phyloP scores from a whole-genome alignment of 1,140 invertebrate genomes.

The Platyscapa corneri region DNA sequence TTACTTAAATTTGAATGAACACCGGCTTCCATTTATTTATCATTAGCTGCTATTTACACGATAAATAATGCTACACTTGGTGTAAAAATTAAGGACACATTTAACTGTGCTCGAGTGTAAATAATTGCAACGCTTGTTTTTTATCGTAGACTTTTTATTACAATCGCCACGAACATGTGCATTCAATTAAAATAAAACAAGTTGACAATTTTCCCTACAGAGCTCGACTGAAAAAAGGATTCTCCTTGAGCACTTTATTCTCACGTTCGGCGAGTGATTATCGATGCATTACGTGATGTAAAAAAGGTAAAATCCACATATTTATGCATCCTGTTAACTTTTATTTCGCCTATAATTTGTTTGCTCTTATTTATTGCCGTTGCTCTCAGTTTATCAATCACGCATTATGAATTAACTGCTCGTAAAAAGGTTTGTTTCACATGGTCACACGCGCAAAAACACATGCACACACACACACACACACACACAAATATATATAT shows the following conservation, averaged over 20 bases:
- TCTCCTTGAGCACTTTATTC: conserved; percentile 16
- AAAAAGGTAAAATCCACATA: background rate
- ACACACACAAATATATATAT: too few relatives aligned
- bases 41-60: background rate
- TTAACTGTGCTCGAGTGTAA: background rate
- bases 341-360: too few relatives aligned
- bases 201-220: conserved; percentile 1
- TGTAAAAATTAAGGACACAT: background rate
- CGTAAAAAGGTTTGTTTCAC: too few relatives aligned
- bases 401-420: too few relatives aligned
- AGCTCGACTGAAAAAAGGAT: conserved; percentile 3
- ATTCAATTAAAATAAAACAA: background rate
- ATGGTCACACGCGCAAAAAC: background rate
- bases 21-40: background rate
- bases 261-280: conserved; percentile 6
- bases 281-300: conserved; percentile 22
- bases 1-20: background rate
- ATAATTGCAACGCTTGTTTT: background rate
- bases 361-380: too few relatives aligned
- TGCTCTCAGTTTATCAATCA: too few relatives aligned
- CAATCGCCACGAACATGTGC: background rate
- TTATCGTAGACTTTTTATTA: background rate
- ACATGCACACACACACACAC: too few relatives aligned
- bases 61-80: too few relatives aligned
- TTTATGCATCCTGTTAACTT: background rate